Evolutionary conservation across 2,113 vertebrate genomes (phyloP).

Genomic region (Pheucticus melanocephalus): DNA sequence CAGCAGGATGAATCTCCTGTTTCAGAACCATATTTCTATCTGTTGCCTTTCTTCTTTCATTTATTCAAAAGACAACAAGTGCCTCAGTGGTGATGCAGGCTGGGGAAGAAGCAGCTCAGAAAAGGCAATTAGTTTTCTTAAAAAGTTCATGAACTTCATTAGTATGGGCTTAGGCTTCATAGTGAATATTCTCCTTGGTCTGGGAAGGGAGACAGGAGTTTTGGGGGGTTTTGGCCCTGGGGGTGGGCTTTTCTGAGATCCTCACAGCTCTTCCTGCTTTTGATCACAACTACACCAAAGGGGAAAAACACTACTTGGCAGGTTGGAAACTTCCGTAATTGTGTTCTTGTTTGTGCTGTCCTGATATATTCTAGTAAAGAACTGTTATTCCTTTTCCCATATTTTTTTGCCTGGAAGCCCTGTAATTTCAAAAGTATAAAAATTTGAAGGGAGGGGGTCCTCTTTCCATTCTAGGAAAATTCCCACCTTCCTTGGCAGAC

Average conservation of each 20-base stretch:
- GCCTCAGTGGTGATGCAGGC: not conserved
- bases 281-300: not conserved
- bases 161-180: not conserved
- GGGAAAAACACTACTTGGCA: rapidly evolving
- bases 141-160: not conserved
- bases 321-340: not conserved
- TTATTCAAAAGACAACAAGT: not conserved
- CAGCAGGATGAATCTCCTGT: not conserved
- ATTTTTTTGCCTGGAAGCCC: not conserved
- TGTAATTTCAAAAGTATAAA: not conserved
- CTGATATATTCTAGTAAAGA: not conserved
- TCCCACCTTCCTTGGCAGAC: not conserved
- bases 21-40: not conserved
- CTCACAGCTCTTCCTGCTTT: not conserved
- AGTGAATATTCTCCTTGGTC: not conserved
- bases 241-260: not conserved
- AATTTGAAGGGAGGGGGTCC: not conserved
- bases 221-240: no score
- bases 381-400: not conserved
- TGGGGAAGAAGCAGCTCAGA: not conserved
- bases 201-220: not conserved
- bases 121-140: not conserved
- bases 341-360: not conserved
- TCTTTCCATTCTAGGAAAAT: not conserved
- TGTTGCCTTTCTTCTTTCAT: not conserved